Evolutionary conservation across 2,797 vertebrate species (phyloP).

Genomic region (Hemitrygon akajei): DNA sequence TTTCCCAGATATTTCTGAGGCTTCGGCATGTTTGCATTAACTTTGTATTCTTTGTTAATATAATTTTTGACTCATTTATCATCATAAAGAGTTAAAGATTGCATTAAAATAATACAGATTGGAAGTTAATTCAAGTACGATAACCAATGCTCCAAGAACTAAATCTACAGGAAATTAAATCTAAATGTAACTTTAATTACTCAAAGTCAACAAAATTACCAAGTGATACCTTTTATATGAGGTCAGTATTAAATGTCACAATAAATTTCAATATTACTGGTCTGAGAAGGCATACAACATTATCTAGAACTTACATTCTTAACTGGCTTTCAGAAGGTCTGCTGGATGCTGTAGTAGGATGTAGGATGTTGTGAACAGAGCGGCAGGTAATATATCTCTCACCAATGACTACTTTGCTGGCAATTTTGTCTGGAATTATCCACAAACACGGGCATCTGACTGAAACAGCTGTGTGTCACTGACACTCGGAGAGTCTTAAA

Average conservation of each 20-base stretch:
- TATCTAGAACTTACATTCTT: background rate
- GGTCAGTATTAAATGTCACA: background rate
- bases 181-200: background rate
- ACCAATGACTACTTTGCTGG: background rate
- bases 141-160: conserved; percentile 1
- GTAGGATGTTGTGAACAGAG: background rate
- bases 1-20: background rate
- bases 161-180: background rate
- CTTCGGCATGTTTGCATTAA: background rate
- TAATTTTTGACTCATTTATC: conserved; percentile 5
- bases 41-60: background rate
- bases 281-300: background rate
- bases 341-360: background rate
- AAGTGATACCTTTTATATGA: conserved; percentile 20
- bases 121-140: background rate
- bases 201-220: background rate
- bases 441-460: background rate
- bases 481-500: background rate
- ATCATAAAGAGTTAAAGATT: conserved; percentile 7
- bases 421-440: background rate
- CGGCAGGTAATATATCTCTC: background rate
- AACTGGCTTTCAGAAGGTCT: background rate
- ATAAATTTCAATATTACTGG: background rate
- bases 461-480: background rate
- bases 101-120: background rate